Conservation (phyloP, 2,113 vertebrate species). For the Microcebus tavaratra region DNA sequence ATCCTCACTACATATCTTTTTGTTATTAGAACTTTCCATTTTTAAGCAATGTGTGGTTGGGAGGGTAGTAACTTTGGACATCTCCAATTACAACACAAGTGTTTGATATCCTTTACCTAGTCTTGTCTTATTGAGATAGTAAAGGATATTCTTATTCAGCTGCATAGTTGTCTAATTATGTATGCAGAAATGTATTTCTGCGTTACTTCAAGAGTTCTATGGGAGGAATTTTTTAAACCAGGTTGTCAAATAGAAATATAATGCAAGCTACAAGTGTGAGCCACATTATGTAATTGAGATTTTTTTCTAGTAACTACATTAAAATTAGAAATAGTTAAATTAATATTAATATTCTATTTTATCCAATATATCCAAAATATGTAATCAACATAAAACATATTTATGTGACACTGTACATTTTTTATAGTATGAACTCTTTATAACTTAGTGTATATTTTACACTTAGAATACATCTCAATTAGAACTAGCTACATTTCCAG, state of each 20-base stretch:
- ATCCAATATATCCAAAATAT: not conserved
- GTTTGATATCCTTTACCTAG: not conserved
- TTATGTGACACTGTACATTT: not conserved
- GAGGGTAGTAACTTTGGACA: not conserved
- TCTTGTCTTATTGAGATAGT: not conserved
- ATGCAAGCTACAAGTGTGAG: not conserved
- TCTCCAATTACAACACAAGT: not conserved
- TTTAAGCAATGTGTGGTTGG: not conserved
- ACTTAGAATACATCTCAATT: not conserved
- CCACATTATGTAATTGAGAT: not conserved
- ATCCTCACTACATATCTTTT: not conserved
- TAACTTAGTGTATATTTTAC: not conserved
- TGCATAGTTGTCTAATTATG: not conserved
- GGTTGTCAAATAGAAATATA: not conserved
- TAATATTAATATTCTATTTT: not conserved
- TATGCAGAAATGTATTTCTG: not conserved
- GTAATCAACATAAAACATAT: not conserved
- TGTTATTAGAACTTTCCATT: not conserved
- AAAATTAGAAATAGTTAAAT: not conserved
- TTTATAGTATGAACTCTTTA: not conserved
- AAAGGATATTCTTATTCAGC: not conserved
- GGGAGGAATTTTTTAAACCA: not conserved
- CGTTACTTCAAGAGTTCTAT: not conserved
- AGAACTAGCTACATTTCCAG: not conserved
- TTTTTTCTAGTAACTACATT: not conserved